These are phyloP conservation scores for Myoxocephalus aenaeus DNA, from an alignment of 2,797 vertebrate genomes.

Conservation along the genomic window DNA sequence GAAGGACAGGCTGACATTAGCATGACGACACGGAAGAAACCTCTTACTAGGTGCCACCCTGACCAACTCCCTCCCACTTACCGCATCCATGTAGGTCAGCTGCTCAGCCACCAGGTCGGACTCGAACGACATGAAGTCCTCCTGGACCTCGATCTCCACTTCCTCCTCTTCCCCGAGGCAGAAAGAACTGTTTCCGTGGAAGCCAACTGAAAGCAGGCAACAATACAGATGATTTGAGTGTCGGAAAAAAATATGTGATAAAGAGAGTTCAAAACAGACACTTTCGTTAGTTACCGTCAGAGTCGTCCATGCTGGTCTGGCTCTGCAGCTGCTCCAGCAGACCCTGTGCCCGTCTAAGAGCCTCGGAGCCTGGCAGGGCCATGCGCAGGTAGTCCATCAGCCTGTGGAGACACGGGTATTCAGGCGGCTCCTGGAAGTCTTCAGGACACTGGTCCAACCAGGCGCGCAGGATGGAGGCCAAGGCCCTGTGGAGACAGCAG, in stretches of 20 bases:
- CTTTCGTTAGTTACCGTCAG: slow-evolving; percentile 76
- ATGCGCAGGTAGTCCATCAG: slow-evolving; percentile 88
- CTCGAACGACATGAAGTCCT: slow-evolving; percentile 90
- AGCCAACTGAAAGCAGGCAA: slow-evolving; percentile 79
- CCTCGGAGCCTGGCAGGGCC: slow-evolving; percentile 89
- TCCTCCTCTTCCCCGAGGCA: slow-evolving; percentile 89
- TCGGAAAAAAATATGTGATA: no score
- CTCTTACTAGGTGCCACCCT: background rate
- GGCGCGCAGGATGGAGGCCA: slow-evolving; percentile 91
- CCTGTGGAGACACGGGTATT: slow-evolving; percentile 87
- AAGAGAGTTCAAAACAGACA: background rate
- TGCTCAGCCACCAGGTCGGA: slow-evolving; percentile 94
- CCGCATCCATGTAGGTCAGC: slow-evolving; percentile 96
- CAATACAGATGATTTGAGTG: background rate
- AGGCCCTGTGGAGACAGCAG: slow-evolving; percentile 78
- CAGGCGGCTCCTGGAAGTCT: slow-evolving; percentile 92
- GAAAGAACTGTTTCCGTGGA: slow-evolving; percentile 81
- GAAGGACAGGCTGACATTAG: slow-evolving; percentile 14
- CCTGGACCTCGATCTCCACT: slow-evolving; percentile 82
- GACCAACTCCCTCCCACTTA: slow-evolving; percentile 67
- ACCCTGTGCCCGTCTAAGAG: slow-evolving; percentile 86
- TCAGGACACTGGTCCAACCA: slow-evolving; percentile 96
- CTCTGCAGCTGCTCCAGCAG: slow-evolving; percentile 91
- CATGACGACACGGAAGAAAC: background rate
- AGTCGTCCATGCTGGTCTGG: slow-evolving; percentile 84